A percentile compares a stretch with the other conserved stretches of the same genome.
These are phyloP conservation scores for Drosophila fulvimacula DNA, from an alignment of 2,888 invertebrate genomes.

Conservation along the genomic window DNA sequence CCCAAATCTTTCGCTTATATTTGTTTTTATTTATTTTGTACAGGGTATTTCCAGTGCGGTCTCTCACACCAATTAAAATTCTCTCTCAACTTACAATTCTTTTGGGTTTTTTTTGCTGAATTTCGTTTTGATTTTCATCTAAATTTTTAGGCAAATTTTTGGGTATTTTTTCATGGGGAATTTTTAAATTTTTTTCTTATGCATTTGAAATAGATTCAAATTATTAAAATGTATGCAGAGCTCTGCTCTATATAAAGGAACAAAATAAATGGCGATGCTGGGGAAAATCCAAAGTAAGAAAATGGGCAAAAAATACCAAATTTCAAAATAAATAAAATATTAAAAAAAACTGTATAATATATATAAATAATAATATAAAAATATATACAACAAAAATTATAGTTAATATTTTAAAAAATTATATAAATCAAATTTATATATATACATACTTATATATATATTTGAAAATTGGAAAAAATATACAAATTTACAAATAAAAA, in stretches of 20 bases:
- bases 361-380: no score
- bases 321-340: neutral
- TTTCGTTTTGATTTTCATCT: conserved; percentile 29
- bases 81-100: neutral
- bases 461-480: no score
- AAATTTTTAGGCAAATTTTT: conserved; percentile 9
- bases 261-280: neutral
- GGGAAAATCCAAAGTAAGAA: neutral
- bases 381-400: no score
- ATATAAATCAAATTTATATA: no score
- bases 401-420: no score
- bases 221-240: neutral
- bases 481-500: no score
- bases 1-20: no score
- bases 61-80: neutral
- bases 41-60: neutral
- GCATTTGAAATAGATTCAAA: neutral
- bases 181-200: neutral
- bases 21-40: no score
- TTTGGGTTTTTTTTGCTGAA: neutral
- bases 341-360: no score
- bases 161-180: neutral
- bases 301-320: neutral
- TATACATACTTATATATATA: no score
- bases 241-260: neutral